Percentiles rank a stretch among this genome's conserved stretches.
Conservation (phyloP, 2,797 vertebrate genomes). For the Hybognathus amarus region DNA sequence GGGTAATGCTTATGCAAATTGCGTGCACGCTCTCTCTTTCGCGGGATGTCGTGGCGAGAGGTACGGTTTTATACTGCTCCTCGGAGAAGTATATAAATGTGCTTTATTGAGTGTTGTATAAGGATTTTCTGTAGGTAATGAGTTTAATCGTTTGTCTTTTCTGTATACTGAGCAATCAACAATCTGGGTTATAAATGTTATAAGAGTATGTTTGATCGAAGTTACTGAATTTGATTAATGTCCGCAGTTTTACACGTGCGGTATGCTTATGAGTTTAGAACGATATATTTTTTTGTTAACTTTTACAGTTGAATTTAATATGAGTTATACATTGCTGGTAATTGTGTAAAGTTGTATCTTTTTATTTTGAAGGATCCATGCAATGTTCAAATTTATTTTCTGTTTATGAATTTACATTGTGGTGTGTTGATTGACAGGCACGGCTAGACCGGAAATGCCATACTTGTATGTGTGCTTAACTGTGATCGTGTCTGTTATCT, state of each 20-base stretch:
- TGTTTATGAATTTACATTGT: not conserved
- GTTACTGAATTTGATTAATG: not conserved
- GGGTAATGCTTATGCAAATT: no score
- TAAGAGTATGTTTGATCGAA: constrained; percentile 1
- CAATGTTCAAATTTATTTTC: not conserved
- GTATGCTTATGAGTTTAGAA: not conserved
- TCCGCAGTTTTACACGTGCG: not conserved
- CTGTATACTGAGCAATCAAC: no score
- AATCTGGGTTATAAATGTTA: not conserved
- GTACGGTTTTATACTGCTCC: no score
- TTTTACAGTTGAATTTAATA: not conserved
- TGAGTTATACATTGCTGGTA: not conserved
- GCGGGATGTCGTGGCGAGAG: no score
- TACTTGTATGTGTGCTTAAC: no score
- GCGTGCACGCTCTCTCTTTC: no score
- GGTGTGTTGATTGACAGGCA: not conserved
- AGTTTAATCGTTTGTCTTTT: no score
- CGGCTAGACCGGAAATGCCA: no score
- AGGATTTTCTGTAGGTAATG: no score
- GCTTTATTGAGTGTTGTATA: no score
- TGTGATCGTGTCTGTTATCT: no score
- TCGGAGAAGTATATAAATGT: no score
- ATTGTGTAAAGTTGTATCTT: not conserved
- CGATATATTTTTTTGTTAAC: not conserved
- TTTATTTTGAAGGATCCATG: not conserved